Percentiles rank a stretch among this genome's conserved stretches.
Conservation (phyloP, 2,113 vertebrate genomes). For the Ifrita kowaldi region DNA sequence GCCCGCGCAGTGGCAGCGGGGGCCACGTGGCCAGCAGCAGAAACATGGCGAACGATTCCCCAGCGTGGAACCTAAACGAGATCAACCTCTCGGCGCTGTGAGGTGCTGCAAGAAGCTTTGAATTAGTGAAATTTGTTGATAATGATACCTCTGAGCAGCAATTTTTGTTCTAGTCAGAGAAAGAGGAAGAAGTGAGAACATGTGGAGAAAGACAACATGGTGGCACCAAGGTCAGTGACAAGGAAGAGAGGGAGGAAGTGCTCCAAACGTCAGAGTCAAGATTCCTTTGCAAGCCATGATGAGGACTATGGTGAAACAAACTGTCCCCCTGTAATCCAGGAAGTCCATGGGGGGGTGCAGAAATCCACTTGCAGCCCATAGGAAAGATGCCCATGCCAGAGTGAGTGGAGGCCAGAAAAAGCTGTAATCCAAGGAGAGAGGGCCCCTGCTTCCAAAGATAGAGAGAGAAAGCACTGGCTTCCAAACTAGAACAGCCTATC, state of each 20-base stretch:
- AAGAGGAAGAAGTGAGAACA: background rate
- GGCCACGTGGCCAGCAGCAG: background rate
- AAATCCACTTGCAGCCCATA: background rate
- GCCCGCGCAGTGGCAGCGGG: fast-evolving
- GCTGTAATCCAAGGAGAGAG: background rate
- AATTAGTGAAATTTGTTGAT: background rate
- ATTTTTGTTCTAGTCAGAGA: background rate
- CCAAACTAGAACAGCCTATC: background rate
- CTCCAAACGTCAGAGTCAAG: background rate
- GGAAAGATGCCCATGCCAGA: fast-evolving
- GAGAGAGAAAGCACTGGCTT: background rate
- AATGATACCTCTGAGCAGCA: background rate
- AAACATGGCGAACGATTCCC: background rate
- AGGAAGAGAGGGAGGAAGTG: background rate
- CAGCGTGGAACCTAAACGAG: fast-evolving
- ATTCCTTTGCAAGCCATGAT: background rate
- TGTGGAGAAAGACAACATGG: background rate
- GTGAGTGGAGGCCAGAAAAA: background rate
- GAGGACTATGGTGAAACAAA: background rate
- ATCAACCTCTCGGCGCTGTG: background rate
- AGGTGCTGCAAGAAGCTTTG: background rate
- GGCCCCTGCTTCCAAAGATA: background rate
- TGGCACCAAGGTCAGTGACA: background rate
- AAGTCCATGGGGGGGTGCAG: background rate
- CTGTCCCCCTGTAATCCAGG: background rate